Evolutionary conservation across 2,888 invertebrate species (phyloP).

Genomic region (Atethmia centrago): DNA sequence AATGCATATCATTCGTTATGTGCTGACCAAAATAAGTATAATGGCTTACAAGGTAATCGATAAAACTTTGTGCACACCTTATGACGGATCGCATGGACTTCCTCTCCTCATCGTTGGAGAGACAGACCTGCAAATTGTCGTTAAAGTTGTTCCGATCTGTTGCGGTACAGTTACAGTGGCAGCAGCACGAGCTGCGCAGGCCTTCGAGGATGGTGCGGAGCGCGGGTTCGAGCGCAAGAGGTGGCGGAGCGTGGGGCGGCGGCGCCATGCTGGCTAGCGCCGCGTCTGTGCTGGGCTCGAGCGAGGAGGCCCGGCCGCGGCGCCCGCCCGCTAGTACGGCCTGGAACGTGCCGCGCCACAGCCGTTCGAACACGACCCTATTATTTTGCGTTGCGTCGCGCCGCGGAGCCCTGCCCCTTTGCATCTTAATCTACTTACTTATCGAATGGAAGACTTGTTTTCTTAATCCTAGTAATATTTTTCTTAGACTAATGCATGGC

Average conservation of each 20-base stretch:
- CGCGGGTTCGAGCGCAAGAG: slow-evolving; percentile 84
- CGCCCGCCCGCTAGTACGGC: slow-evolving; percentile 84
- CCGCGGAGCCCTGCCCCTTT: slow-evolving; percentile 83
- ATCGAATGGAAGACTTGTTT: slow-evolving; percentile 90
- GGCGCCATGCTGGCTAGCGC: slow-evolving; percentile 69
- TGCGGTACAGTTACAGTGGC: slow-evolving; percentile 85
- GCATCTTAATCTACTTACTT: slow-evolving; percentile 85
- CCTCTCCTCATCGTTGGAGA: slow-evolving; percentile 88
- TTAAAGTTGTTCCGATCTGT: slow-evolving; percentile 80
- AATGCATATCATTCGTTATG: slow-evolving; percentile 61
- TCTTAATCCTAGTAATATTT: slow-evolving; percentile 77
- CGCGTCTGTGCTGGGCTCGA: slow-evolving; percentile 77
- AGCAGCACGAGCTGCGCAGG: slow-evolving; percentile 84
- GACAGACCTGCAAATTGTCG: slow-evolving; percentile 90
- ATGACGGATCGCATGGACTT: slow-evolving; percentile 92
- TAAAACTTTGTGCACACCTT: slow-evolving; percentile 89
- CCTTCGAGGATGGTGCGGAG: slow-evolving; percentile 84
- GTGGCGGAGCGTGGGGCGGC: slow-evolving; percentile 62
- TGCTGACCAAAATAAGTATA: slow-evolving; percentile 66
- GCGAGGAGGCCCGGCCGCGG: slow-evolving; percentile 84
- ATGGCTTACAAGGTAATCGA: slow-evolving; percentile 70
- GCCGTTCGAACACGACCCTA: slow-evolving; percentile 92
- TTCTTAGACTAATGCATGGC: slow-evolving; percentile 78
- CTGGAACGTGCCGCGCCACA: slow-evolving; percentile 93
- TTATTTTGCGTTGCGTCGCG: slow-evolving; percentile 89